phyloP scores from a whole-genome alignment of 1,140 invertebrate species.

The Hyles euphorbiae region DNA sequence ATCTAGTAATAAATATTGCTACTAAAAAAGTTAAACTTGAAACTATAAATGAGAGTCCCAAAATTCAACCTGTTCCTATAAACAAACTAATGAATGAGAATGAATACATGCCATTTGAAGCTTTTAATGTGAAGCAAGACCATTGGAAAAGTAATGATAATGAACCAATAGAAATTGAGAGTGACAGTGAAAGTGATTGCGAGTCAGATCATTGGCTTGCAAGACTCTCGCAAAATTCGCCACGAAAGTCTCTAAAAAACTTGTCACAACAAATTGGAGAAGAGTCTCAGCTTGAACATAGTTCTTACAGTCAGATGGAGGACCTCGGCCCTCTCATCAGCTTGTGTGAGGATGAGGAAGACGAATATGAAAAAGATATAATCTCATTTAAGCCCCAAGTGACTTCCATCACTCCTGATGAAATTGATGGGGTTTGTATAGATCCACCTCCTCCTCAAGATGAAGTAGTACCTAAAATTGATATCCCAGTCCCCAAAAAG shows the following conservation, averaged over 20 bases:
- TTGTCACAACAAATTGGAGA: conserved; percentile 17
- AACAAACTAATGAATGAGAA: conserved; percentile 40
- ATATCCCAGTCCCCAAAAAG: background rate
- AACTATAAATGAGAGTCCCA: conserved; percentile 18
- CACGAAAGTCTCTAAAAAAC: conserved; percentile 46
- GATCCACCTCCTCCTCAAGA: background rate
- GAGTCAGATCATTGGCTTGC: conserved; percentile 55
- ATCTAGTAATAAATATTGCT: conserved; percentile 5
- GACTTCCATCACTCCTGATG: conserved; percentile 8
- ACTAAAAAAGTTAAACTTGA: conserved; percentile 44
- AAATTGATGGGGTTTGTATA: conserved; percentile 20
- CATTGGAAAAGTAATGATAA: conserved; percentile 46
- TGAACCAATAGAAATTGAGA: conserved; percentile 52
- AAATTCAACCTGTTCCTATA: conserved; percentile 15
- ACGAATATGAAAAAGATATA: conserved; percentile 36
- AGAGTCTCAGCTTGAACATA: conserved; percentile 27
- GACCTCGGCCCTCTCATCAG: conserved; percentile 23
- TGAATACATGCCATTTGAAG: conserved; percentile 51
- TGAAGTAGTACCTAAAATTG: background rate
- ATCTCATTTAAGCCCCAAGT: conserved; percentile 9
- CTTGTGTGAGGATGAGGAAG: conserved; percentile 16
- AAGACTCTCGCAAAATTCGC: conserved; percentile 57
- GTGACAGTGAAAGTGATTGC: conserved; percentile 62
- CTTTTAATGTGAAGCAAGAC: conserved; percentile 64
- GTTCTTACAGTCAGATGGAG: conserved; percentile 60